Conservation (phyloP, 1,140 invertebrate species). For the Danaus melanippus region DNA sequence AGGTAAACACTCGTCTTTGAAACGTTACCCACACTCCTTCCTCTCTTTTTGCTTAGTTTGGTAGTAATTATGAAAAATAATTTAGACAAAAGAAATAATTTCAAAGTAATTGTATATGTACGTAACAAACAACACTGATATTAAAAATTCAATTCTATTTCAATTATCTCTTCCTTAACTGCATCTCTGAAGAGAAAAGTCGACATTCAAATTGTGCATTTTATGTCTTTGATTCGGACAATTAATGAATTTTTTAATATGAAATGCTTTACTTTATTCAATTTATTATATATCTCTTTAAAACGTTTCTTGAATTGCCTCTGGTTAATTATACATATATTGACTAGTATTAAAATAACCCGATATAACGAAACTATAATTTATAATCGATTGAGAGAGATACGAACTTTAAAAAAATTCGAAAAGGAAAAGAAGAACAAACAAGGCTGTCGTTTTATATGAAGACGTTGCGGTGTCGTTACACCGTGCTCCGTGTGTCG, state of each 20-base stretch:
- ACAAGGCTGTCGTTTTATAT: conserved; percentile 1
- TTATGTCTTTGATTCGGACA: background rate
- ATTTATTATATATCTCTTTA: background rate
- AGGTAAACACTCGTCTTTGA: conserved; percentile 41
- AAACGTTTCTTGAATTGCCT: conserved; percentile 1
- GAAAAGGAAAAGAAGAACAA: background rate
- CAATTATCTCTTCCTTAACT: conserved; percentile 14
- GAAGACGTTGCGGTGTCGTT: conserved; percentile 20
- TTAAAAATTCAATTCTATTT: conserved; percentile 5
- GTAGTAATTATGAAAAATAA: conserved; percentile 12
- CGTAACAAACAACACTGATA: too few relatives aligned
- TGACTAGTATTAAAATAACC: too few relatives aligned
- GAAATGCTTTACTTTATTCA: too few relatives aligned
- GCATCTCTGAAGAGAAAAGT: conserved; percentile 8
- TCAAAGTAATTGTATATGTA: too few relatives aligned
- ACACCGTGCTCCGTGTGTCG: conserved; percentile 14
- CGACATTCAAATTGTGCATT: conserved; percentile 6
- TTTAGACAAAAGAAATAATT: background rate
- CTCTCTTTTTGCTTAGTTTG: conserved; percentile 24
- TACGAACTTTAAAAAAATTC: background rate
- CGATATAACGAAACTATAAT: too few relatives aligned
- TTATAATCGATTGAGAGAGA: too few relatives aligned
- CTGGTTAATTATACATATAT: too few relatives aligned
- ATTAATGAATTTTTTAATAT: too few relatives aligned
- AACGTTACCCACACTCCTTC: conserved; percentile 33